Percentiles rank a stretch among this genome's conserved stretches.
Conservation (phyloP, 2,888 invertebrate species). For the Cosmia trapezina region DNA sequence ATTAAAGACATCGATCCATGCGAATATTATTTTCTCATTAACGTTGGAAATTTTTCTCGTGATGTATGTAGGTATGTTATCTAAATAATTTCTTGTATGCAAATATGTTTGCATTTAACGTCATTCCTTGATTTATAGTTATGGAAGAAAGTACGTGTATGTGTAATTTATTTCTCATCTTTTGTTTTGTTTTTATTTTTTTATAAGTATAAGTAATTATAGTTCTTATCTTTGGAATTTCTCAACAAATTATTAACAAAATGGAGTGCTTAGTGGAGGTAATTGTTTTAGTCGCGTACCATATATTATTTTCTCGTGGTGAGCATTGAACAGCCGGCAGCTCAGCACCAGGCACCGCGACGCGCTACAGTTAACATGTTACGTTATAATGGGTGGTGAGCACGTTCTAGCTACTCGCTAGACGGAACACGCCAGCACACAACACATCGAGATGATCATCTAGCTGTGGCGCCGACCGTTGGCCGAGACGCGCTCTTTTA, state of each 20-base stretch:
- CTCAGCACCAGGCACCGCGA: constrained; percentile 75
- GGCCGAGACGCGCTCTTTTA: constrained; percentile 49
- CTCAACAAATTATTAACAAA: constrained; percentile 31
- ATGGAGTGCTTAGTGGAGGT: constrained; percentile 19
- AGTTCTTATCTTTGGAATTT: constrained; percentile 25
- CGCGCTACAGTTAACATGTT: constrained; percentile 80
- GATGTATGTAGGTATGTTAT: constrained; percentile 35
- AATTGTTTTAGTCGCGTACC: constrained; percentile 42
- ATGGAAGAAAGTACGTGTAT: constrained; percentile 14
- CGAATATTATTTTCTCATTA: constrained; percentile 63
- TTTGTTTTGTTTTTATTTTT: constrained; percentile 17
- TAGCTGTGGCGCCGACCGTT: constrained; percentile 64
- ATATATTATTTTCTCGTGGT: constrained; percentile 51
- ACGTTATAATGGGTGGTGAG: constrained; percentile 74
- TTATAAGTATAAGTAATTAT: not conserved
- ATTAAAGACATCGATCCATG: constrained; percentile 51
- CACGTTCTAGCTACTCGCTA: constrained; percentile 72
- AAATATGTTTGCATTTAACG: constrained; percentile 16
- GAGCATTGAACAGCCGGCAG: constrained; percentile 47
- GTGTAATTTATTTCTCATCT: constrained; percentile 27
- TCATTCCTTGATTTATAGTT: constrained; percentile 15
- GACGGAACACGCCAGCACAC: constrained; percentile 68
- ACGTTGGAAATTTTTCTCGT: constrained; percentile 39
- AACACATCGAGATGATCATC: constrained; percentile 67
- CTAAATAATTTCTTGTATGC: constrained; percentile 24